Base-by-base conservation (phyloP, 2,113 vertebrate genomes). In the Cricetomys ansorgei region DNA sequence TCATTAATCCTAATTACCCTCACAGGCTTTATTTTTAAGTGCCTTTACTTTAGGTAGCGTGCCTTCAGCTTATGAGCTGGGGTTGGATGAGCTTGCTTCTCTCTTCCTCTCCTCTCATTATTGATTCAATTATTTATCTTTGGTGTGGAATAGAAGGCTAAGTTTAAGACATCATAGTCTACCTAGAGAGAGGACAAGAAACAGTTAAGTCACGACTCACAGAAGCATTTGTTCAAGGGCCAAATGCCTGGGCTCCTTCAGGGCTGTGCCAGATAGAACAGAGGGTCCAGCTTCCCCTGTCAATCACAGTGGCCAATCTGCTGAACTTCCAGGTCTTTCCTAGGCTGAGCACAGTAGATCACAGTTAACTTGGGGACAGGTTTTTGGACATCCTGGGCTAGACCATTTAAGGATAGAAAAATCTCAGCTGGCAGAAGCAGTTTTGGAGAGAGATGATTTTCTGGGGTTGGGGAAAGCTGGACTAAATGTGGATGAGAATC, bases 331-430 rank as follows among this genome's bases (percentile, higher is more conserved):
- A 85, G 84, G 79, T 77, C 90, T 75, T 27, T 34, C 75, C 70
- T 59, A 77, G 76, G 73, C 65, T 94, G 85, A 73, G 85, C 34
- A 25, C 12, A 59, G 91, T 37, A 77, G 92, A 75, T 85, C 67
- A 89, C 79, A 59, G 76, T 92, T 95, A 94, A 94, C 76, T 73
- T 53, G 62, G 88, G 89, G 88, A 91, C 59, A 90, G 92, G 77
- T 91, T 95, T 97, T 96, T 96, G 95, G 95, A 92, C 85, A 67
- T 94, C 92, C 55, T 90, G 59, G 67, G 67, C 48, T 69, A 77
- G 92, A 95, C 65, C 65, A 93, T 88, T 92, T 92, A 65, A 77
- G 86, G 85, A 89, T 48, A 81, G 50, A 95, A 94, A 94, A 92
- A 81, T 88, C 92, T 97, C 94, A 86, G 85, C 85, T 95, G 88